phyloP scores from a whole-genome alignment of 1,140 invertebrate species.

The Chionoecetes opilio region DNA sequence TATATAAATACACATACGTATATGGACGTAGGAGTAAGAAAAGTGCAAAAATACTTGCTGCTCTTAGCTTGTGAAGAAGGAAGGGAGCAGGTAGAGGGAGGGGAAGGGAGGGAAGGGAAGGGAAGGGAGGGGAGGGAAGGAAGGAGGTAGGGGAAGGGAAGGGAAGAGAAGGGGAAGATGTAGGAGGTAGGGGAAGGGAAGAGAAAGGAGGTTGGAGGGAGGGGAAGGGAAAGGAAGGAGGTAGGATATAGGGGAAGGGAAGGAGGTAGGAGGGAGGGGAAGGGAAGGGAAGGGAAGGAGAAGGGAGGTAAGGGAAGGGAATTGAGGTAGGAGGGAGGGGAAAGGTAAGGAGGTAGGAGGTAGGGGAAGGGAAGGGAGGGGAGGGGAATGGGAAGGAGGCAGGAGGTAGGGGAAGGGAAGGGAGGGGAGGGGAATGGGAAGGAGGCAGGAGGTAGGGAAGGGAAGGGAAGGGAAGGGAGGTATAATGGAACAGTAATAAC shows the following conservation, averaged over 20 bases:
- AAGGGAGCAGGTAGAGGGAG: not conserved
- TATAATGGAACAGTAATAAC: not conserved
- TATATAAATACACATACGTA: too few relatives aligned
- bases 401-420: not conserved
- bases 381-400: not conserved
- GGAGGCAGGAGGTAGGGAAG: not conserved
- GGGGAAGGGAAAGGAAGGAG: not conserved
- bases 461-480: not conserved
- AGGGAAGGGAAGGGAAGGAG: not conserved
- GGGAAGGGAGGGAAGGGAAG: not conserved
- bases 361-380: not conserved
- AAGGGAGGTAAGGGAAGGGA: too few relatives aligned
- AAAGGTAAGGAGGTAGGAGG: not conserved
- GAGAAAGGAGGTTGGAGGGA: constrained; percentile 3
- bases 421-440: not conserved
- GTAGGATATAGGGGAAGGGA: not conserved
- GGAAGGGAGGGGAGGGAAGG: not conserved
- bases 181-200: not conserved
- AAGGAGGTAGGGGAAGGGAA: too few relatives aligned
- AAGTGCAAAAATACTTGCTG: too few relatives aligned
- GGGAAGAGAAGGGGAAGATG: not conserved
- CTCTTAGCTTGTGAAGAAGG: not conserved
- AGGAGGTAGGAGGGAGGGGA: not conserved
- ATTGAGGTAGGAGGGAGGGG: not conserved
- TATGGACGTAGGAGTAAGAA: not conserved